Base-by-base conservation (phyloP, 2,113 vertebrate genomes). In the Eidolon helvum region DNA sequence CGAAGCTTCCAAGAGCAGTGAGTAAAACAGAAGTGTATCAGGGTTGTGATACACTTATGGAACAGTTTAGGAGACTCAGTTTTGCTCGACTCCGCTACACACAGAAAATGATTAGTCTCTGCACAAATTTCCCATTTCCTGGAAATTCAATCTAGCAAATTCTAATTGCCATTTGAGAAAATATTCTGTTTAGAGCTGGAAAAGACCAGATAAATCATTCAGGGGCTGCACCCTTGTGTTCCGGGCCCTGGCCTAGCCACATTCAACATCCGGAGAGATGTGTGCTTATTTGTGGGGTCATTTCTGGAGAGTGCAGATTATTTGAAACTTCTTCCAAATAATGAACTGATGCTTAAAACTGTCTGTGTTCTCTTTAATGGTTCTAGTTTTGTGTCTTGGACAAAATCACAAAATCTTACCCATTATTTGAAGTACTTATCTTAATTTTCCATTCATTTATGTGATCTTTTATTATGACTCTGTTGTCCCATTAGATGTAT, bases 311-410 rank as follows among this genome's bases (percentile, higher is more conserved):
- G 0, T 50, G 24, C n/a, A 10, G 18, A 15, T 69, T 79, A 33
- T 71, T 84, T 48, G 53, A 78, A 91, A 80, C 5, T 66, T 77
- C 33, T 87, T 84, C 33, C 57, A 87, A 16, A 74, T 65, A 94
- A 69, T 38, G 10, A 89, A 65, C 19, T 75, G 12, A 30, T 85
- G 38, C 59, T 92, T 79, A 68, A 86, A 87, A 22, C 43, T 24
- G 19, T 83, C 50, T 14, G 74, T 35, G 45, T 24, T 80, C 24
- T 91, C 21, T 78, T 83, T 69, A 21, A 85, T 79, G 57, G 61
- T 91, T 95, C 4, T 26, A 68, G 30, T 91, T 38, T 85, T 63
- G 10, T 80, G 11, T 96, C 43, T 68, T 88, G 38, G 40, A 50
- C 53, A 90, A 72, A 93, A 75, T 45, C 33, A 59, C 92, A 57